Evolutionary conservation across 1,140 invertebrate species (phyloP).

Genomic region (Cyphomyrmex costatus): DNA sequence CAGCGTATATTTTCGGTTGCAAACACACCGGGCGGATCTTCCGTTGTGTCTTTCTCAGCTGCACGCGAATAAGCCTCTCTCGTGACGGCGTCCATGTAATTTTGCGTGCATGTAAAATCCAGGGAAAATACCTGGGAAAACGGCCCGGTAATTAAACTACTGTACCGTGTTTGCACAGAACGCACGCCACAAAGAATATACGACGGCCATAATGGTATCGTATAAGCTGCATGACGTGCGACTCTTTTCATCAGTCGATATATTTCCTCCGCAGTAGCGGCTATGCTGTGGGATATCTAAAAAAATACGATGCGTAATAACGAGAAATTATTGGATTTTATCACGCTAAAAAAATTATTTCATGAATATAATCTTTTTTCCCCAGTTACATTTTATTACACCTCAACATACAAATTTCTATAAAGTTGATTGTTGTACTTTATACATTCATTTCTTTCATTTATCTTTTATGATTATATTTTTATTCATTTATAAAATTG

Average conservation of each 20-base stretch:
- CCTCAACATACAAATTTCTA: neutral
- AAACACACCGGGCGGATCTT: neutral
- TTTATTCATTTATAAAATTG: neutral
- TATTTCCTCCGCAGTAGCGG: slow-evolving; percentile 8
- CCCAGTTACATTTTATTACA: neutral
- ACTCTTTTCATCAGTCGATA: slow-evolving; percentile 43
- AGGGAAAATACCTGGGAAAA: slow-evolving; percentile 26
- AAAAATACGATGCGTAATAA: neutral
- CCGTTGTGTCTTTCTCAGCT: neutral
- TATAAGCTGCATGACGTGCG: slow-evolving; percentile 34
- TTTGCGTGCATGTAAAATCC: slow-evolving; percentile 43
- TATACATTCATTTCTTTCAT: neutral
- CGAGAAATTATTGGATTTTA: slow-evolving; percentile 17
- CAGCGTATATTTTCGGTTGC: neutral
- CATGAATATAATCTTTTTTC: slow-evolving; percentile 11
- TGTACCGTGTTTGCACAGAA: slow-evolving; percentile 27
- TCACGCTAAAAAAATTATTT: neutral
- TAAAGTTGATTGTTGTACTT: neutral
- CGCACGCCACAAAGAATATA: slow-evolving; percentile 41
- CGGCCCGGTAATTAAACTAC: slow-evolving; percentile 49
- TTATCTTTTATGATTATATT: neutral
- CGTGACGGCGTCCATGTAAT: slow-evolving; percentile 30
- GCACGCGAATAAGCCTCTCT: slow-evolving; percentile 34
- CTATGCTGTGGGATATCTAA: neutral
- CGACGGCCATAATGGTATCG: slow-evolving; percentile 33